Base-by-base conservation (phyloP, 2,113 vertebrate species). In the Ibidorhyncha struthersii region DNA sequence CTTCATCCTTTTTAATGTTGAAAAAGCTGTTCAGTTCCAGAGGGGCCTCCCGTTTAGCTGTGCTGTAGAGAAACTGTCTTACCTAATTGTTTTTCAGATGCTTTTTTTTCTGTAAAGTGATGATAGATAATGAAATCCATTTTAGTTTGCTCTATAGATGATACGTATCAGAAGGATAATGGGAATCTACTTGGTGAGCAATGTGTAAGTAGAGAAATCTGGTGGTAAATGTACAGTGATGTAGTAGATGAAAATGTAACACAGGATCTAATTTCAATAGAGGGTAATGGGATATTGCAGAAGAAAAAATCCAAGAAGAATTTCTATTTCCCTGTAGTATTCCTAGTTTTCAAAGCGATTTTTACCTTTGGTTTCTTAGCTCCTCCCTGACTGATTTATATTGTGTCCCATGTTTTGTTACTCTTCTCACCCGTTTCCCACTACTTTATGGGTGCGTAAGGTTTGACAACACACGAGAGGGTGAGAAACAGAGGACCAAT, bases 291-390 rank as follows among this genome's bases (percentile, higher is more conserved):
- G 13, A 66, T 65, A 77, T 61, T 67, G 76, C 61, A 78, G 89
- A 96, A 85, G 56, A 59, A 93, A 97, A 95, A 92, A 70, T 71
- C 32, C 27, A 74, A 71, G 47, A 95, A 91, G 32, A 93, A 76
- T 43, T 95, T 90, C n/a, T 63, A 9, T 95, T 95, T 97, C 90
- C 73, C 82, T 89, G n/a, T 63, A 88, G 50, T 82, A 86, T 95
- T 96, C 73, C 65, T 91, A 71, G 56, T 91, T 97, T 96, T 89
- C 90, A 94, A 94, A 89, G 58, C 16, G 56, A 8, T 61, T 56
- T 94, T 93, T 96, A 73, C 26, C 12, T 14, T 49, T 85, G 23
- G 16, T 91, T 96, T 96, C 85, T 43, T 50, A 63, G 34, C 82
- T 94, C 32, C 29, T 78, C 49, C 53, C 34, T 82, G 47, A 84